phyloP scores from a whole-genome alignment of 2,113 vertebrate species.

The Eulemur macaco region DNA sequence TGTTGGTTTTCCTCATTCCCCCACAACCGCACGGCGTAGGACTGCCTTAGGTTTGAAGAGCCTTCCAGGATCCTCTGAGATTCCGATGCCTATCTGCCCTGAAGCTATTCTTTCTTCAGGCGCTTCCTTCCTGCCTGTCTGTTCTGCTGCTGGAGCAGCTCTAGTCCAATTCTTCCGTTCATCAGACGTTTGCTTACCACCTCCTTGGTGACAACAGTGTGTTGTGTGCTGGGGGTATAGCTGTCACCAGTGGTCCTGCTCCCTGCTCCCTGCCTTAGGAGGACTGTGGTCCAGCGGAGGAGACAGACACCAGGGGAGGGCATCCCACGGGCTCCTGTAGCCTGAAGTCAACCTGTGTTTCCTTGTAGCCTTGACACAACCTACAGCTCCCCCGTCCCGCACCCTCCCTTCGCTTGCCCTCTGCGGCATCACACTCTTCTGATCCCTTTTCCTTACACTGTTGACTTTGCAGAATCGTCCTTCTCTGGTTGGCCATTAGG shows the following conservation, averaged over 20 bases:
- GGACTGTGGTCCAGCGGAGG: not conserved
- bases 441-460: not conserved
- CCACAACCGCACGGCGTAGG: not conserved
- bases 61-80: not conserved
- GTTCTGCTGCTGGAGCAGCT: not conserved
- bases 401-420: not conserved
- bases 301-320: not conserved
- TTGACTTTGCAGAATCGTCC: not conserved
- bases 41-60: not conserved
- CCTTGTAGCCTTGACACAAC: not conserved
- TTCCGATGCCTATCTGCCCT: not conserved
- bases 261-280: not conserved
- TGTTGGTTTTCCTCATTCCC: not conserved
- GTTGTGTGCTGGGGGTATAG: no score
- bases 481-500: not conserved
- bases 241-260: not conserved
- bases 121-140: not conserved
- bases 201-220: not conserved
- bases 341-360: not conserved
- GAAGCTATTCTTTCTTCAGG: not conserved
- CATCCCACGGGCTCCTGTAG: no score
- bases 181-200: not conserved
- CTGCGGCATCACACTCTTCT: rapidly evolving
- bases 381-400: not conserved
- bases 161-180: not conserved